Evolutionary conservation across 2,797 vertebrate species (phyloP).

Genomic region (Pangasius larnaudii): DNA sequence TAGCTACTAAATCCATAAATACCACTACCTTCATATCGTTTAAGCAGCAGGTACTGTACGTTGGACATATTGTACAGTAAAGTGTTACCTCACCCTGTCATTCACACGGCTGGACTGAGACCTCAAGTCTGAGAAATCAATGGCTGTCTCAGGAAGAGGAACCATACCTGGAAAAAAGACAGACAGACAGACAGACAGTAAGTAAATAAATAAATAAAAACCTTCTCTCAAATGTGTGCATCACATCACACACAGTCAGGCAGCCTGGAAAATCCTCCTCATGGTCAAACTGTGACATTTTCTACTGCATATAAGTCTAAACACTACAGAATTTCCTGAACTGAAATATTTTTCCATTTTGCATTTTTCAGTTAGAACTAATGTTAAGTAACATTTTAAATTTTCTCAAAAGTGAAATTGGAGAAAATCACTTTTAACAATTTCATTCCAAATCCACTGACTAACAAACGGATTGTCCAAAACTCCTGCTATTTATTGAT

Average conservation of each 20-base stretch:
- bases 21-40: not conserved
- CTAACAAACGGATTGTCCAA: not conserved
- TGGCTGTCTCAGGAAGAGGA: slow-evolving; percentile 79
- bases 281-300: not conserved
- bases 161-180: slow-evolving; percentile 72
- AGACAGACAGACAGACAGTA: too few relatives aligned
- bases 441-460: not conserved
- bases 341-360: not conserved
- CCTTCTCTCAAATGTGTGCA: not conserved
- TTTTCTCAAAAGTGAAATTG: too few relatives aligned
- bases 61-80: not conserved
- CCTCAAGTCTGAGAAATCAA: slow-evolving; percentile 84
- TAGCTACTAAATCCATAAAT: not conserved
- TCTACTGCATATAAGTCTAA: not conserved
- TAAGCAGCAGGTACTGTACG: not conserved
- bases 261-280: not conserved
- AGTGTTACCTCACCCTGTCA: slow-evolving; percentile 70
- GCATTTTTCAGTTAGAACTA: not conserved
- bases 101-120: slow-evolving; percentile 75
- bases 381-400: too few relatives aligned
- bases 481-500: too few relatives aligned
- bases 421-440: not conserved
- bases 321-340: not conserved
- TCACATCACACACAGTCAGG: not conserved
- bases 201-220: not conserved